Percentiles rank a stretch among this genome's conserved stretches.
Conservation (phyloP, 1,140 invertebrate species). For the Paracyclopina nana region DNA sequence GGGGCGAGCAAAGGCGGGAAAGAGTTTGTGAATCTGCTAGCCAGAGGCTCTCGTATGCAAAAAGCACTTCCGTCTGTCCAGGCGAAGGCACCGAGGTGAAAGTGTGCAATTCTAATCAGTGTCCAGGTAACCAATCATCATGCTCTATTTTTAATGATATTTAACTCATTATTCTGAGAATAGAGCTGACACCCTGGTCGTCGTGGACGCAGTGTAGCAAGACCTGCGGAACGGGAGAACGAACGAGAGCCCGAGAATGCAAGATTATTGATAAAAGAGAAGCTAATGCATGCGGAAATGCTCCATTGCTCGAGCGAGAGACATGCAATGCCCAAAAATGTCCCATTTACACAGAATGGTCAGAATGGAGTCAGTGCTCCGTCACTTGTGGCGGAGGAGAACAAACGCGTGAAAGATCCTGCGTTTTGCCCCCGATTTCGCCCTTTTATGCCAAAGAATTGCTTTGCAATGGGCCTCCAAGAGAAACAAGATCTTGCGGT, state of each 20-base stretch:
- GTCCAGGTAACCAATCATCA: not conserved
- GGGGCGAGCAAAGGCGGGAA: not conserved
- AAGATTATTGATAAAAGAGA: not conserved
- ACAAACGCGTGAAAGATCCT: constrained; percentile 30
- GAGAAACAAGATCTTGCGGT: too few relatives aligned
- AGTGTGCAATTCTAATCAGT: not conserved
- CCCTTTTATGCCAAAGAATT: too few relatives aligned
- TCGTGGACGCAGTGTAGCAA: constrained; percentile 29
- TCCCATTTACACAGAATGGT: not conserved
- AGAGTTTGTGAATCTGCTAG: not conserved
- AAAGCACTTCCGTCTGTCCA: not conserved
- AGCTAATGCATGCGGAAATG: too few relatives aligned
- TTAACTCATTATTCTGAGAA: too few relatives aligned
- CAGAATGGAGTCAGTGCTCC: not conserved
- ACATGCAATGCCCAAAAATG: not conserved
- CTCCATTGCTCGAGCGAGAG: not conserved
- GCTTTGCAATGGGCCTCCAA: too few relatives aligned
- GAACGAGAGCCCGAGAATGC: constrained; percentile 30
- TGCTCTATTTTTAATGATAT: not conserved
- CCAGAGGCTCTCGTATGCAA: not conserved
- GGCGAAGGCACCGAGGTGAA: not conserved
- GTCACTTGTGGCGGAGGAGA: constrained; percentile 20
- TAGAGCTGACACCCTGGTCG: constrained; percentile 30
- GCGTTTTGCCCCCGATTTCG: constrained; percentile 19
- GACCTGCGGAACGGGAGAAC: constrained; percentile 33